Percentiles rank a stretch among this genome's conserved stretches.
Conservation (phyloP, 2,113 vertebrate species). For the Verasper variegatus region DNA sequence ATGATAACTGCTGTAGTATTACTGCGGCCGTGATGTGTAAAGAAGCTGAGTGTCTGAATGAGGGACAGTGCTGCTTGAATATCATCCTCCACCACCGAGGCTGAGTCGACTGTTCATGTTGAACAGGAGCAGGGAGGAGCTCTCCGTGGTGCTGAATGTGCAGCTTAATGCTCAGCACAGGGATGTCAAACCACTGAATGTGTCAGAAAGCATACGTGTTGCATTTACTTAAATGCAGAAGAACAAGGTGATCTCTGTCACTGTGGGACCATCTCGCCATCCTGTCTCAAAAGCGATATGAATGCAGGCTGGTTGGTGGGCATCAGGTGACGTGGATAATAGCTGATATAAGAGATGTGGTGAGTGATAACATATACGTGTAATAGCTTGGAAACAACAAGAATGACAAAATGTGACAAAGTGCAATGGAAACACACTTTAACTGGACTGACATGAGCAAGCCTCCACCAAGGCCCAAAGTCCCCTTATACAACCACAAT, state of each 20-base stretch:
- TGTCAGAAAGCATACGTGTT: background rate
- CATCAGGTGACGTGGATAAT: background rate
- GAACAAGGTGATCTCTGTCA: too few species aligned
- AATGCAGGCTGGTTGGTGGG: background rate
- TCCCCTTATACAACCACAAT: too few species aligned
- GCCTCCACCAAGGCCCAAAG: too few species aligned
- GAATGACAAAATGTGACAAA: background rate
- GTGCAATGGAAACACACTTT: too few species aligned
- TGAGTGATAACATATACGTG: background rate
- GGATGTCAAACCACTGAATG: background rate
- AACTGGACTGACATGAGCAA: too few species aligned
- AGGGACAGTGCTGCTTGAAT: background rate
- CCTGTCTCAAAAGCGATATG: background rate
- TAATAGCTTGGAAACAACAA: too few species aligned
- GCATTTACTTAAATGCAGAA: background rate
- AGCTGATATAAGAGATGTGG: too few species aligned
- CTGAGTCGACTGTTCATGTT: background rate
- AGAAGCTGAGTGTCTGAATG: background rate
- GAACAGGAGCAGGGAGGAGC: background rate
- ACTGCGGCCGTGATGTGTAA: background rate
- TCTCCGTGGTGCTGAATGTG: constrained; percentile 27
- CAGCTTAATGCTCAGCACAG: background rate
- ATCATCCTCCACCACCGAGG: background rate
- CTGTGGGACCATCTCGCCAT: background rate
- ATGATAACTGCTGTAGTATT: background rate